Conservation (phyloP, 2,888 invertebrate species). For the Sminthurinus aureus region DNA sequence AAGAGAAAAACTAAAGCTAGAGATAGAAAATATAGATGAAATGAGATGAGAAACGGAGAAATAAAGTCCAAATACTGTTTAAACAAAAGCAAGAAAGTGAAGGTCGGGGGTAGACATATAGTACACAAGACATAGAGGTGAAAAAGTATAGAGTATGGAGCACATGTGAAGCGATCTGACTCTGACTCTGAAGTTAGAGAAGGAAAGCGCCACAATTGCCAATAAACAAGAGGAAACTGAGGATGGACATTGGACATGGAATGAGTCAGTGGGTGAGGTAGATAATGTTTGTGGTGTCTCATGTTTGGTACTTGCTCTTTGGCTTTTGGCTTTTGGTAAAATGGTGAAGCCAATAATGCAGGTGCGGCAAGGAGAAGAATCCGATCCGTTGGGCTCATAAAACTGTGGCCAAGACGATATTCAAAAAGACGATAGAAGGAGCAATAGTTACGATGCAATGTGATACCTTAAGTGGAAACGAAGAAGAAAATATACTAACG, state of each 20-base stretch:
- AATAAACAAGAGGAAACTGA: conserved; percentile 49
- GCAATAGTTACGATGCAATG: neutral
- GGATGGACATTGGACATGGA: conserved; percentile 40
- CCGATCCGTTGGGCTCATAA: conserved; percentile 56
- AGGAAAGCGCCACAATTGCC: conserved; percentile 45
- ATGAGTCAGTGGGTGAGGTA: conserved; percentile 41
- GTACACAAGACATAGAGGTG: neutral
- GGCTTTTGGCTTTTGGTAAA: neutral
- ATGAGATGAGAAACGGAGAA: conserved; percentile 5
- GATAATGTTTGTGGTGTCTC: neutral
- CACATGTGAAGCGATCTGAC: neutral
- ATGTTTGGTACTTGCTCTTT: too few relatives aligned
- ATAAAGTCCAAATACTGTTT: neutral
- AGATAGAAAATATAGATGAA: neutral
- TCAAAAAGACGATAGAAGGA: conserved; percentile 1
- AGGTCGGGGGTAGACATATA: neutral
- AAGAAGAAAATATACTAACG: conserved; percentile 29
- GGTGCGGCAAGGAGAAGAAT: conserved; percentile 43
- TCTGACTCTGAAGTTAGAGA: neutral
- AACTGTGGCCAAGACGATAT: conserved; percentile 20
- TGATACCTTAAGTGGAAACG: neutral
- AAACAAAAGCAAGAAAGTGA: too few relatives aligned
- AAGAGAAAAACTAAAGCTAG: neutral
- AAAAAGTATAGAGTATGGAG: conserved; percentile 7
- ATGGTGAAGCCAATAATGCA: conserved; percentile 52